Evolutionary conservation across 2,113 vertebrate species (phyloP).

Genomic region (Cranoglanis bouderius): DNA sequence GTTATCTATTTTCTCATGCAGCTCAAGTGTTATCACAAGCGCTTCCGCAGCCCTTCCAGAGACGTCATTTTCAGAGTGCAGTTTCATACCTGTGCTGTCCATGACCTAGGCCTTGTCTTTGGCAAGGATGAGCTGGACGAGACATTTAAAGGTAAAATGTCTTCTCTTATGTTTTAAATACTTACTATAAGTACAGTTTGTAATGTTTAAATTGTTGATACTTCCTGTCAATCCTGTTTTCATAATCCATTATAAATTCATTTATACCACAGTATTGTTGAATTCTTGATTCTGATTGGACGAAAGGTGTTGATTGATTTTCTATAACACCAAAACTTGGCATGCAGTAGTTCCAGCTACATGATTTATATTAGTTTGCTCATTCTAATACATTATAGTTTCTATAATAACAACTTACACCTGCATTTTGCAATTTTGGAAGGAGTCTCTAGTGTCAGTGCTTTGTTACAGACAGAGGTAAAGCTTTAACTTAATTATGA

Average conservation of each 20-base stretch:
- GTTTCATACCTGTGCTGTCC: slow-evolving; percentile 96
- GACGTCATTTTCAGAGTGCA: slow-evolving; percentile 96
- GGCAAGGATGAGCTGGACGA: slow-evolving; percentile 95
- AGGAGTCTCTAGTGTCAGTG: neutral
- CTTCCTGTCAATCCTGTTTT: neutral
- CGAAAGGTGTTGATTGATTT: neutral
- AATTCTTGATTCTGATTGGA: neutral
- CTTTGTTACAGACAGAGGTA: neutral
- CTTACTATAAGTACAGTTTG: neutral
- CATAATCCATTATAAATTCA: neutral
- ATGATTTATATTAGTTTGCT: neutral
- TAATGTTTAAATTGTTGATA: neutral
- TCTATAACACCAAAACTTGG: neutral
- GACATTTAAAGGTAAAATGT: slow-evolving; percentile 87
- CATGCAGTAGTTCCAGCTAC: neutral
- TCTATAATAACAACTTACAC: neutral
- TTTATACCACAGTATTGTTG: neutral
- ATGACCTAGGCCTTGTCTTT: slow-evolving; percentile 89
- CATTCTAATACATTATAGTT: neutral
- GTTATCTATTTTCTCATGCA: slow-evolving; percentile 54
- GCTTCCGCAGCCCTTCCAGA: slow-evolving; percentile 84
- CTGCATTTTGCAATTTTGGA: neutral
- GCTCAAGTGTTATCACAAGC: slow-evolving; percentile 98
- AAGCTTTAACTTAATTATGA: neutral
- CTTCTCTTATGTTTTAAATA: neutral